Conservation (phyloP, 1,140 invertebrate species). For the Drosophila guanche region DNA sequence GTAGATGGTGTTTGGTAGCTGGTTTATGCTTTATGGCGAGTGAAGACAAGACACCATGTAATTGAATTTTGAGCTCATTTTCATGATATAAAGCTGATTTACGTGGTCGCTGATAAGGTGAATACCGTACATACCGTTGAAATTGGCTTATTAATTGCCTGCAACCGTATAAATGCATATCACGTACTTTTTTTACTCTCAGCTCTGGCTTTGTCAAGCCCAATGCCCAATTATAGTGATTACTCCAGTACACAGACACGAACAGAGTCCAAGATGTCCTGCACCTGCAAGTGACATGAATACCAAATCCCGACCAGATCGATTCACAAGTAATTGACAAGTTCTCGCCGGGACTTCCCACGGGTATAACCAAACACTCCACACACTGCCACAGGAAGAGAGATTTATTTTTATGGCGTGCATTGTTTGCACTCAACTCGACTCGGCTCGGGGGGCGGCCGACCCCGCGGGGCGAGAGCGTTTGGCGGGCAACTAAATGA, state of each 20-base stretch:
- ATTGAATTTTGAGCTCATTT: constrained; percentile 82
- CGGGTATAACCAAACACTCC: constrained; percentile 73
- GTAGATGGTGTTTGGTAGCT: too few relatives aligned
- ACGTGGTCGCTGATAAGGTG: constrained; percentile 60
- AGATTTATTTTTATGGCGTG: constrained; percentile 81
- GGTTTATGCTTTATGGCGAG: neutral
- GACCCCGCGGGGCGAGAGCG: constrained; percentile 8
- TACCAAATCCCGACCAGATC: constrained; percentile 56
- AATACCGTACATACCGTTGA: constrained; percentile 5
- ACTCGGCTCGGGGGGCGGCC: neutral
- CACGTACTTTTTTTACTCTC: constrained; percentile 55
- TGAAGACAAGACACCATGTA: constrained; percentile 54
- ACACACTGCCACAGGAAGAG: constrained; percentile 40
- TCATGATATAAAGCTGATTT: constrained; percentile 80
- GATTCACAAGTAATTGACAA: constrained; percentile 72
- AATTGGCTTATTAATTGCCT: constrained; percentile 73
- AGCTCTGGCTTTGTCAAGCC: constrained; percentile 37
- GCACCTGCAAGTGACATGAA: constrained; percentile 74
- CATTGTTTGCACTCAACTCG: constrained; percentile 76
- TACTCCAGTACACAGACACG: constrained; percentile 41
- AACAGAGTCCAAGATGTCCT: neutral
- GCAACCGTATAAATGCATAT: constrained; percentile 59
- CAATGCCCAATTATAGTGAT: constrained; percentile 74
- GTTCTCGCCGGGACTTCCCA: constrained; percentile 65
- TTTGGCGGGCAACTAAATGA: constrained; percentile 70